These are phyloP conservation scores for Cheilosia vulpina DNA, from an alignment of 2,888 invertebrate species.

Conservation along the genomic window DNA sequence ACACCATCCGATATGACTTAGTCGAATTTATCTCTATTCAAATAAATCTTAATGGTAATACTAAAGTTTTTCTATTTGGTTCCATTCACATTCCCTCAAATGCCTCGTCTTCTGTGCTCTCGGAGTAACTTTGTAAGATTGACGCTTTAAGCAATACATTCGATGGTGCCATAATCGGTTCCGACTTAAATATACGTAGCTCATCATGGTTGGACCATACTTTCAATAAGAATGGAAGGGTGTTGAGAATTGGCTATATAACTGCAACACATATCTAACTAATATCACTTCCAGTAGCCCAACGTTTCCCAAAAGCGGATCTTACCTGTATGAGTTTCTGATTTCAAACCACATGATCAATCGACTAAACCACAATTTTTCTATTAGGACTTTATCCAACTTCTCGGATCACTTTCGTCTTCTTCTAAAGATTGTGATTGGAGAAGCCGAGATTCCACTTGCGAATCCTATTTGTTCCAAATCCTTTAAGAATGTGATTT, in stretches of 20 bases:
- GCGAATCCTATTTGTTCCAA: neutral
- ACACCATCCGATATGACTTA: neutral
- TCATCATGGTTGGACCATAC: neutral
- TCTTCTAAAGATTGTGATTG: neutral
- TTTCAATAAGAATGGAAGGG: slow-evolving; percentile 1
- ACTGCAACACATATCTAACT: neutral
- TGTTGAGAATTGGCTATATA: neutral
- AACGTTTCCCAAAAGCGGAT: neutral
- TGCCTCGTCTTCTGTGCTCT: no score
- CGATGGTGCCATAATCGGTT: neutral
- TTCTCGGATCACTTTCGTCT: slow-evolving; percentile 17
- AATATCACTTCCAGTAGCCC: neutral
- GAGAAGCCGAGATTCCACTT: neutral
- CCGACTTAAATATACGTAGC: neutral
- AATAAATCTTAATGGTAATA: no score
- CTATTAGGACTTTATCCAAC: neutral
- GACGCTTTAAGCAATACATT: neutral
- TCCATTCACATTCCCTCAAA: no score
- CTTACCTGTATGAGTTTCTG: neutral
- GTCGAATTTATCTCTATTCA: neutral
- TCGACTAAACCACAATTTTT: neutral
- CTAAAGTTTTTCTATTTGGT: no score
- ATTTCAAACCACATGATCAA: neutral
- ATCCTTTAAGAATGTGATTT: neutral
- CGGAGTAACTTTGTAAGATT: neutral